Percentiles rank a stretch among this genome's conserved stretches.
These are phyloP conservation scores for Etheostoma spectabile DNA, from an alignment of 2,113 vertebrate genomes.

Conservation along the genomic window DNA sequence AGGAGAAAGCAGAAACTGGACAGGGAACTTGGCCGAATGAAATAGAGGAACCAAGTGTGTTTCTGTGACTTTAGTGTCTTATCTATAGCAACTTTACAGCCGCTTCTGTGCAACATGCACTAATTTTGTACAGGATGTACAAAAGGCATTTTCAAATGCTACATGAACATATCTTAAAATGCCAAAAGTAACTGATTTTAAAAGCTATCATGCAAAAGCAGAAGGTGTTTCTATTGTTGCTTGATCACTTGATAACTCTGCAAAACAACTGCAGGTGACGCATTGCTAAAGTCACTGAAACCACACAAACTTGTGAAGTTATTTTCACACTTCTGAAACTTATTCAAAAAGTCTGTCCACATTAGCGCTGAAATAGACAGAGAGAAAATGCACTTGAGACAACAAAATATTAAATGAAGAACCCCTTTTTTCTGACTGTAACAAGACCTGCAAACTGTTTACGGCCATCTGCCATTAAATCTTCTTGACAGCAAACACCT, in stretches of 20 bases:
- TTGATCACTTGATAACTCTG: background rate
- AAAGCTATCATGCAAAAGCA: background rate
- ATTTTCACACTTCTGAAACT: conserved; percentile 36
- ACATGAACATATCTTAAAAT: background rate
- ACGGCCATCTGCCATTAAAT: background rate
- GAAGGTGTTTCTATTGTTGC: background rate
- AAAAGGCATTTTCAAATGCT: background rate
- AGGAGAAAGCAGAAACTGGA: conserved; percentile 54
- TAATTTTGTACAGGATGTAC: background rate
- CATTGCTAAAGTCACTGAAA: background rate
- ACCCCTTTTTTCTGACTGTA: conserved; percentile 2
- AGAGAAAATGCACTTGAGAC: conserved; percentile 48
- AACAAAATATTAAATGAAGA: conserved; percentile 18
- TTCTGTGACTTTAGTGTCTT: conserved; percentile 29
- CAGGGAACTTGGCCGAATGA: conserved; percentile 62
- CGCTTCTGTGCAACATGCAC: background rate
- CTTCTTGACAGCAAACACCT: background rate
- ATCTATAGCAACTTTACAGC: background rate
- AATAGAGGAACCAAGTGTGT: conserved; percentile 67
- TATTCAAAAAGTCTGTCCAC: background rate
- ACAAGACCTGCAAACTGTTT: background rate
- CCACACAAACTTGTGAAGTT: conserved; percentile 1
- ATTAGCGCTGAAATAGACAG: background rate
- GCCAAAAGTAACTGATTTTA: background rate
- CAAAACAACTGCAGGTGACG: background rate